These are phyloP conservation scores for Erebia palarica DNA, from an alignment of 2,888 invertebrate species.

Conservation along the genomic window DNA sequence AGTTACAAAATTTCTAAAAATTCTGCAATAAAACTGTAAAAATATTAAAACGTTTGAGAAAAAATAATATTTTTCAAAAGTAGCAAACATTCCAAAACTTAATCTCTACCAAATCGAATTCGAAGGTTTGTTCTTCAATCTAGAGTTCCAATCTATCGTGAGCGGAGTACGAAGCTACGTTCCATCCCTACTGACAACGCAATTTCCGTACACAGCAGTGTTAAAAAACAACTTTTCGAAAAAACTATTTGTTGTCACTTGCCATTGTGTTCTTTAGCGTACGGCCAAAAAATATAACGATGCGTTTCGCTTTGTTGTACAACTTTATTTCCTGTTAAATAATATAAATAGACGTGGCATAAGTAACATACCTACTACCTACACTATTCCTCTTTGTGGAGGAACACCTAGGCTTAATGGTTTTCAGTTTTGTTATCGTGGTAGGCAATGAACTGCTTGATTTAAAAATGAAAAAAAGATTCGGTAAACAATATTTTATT, in stretches of 20 bases:
- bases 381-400: background rate
- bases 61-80: too few species aligned
- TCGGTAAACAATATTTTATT: background rate
- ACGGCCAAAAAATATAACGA: constrained; percentile 28
- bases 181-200: constrained; percentile 26
- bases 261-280: constrained; percentile 28
- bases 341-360: constrained; percentile 17
- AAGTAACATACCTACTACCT: background rate
- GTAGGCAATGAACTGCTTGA: background rate
- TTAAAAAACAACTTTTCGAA: constrained; percentile 26
- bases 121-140: constrained; percentile 4
- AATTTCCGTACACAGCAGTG: constrained; percentile 32
- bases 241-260: constrained; percentile 28
- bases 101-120: background rate
- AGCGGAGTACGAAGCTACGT: constrained; percentile 7
- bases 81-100: background rate
- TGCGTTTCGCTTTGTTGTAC: constrained; percentile 29
- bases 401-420: background rate
- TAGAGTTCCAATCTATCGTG: constrained; percentile 14
- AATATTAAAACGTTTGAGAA: too few species aligned
- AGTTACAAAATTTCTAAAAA: too few species aligned
- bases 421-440: constrained; percentile 49
- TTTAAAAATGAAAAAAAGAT: background rate
- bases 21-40: too few species aligned
- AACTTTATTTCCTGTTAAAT: constrained; percentile 30